Base-by-base conservation (phyloP, 2,113 vertebrate genomes). In the Mesitornis unicolor region DNA sequence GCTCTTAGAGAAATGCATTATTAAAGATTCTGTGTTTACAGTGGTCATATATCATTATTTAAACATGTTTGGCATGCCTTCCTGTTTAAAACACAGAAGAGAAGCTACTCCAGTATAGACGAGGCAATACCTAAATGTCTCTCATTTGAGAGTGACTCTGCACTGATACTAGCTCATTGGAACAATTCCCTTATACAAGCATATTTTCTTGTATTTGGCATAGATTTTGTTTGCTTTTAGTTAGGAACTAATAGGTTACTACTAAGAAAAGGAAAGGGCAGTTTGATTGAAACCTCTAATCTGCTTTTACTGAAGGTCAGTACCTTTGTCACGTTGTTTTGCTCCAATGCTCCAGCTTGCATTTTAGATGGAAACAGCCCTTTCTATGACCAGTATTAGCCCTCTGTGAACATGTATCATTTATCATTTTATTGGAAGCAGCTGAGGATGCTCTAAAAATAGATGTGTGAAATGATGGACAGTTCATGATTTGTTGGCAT, bases 401-500 rank as follows among this genome's bases (percentile, higher is more conserved):
- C 90, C 33, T 96, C 75, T 93, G 90, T 96, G 90, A 91, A 48
- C 87, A 86, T 60, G 67, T 94, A 96, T 97, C 91, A 78, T 78
- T 97, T 96, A 86, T 95, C 95, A 94, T 95, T 96, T 98, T 94
- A 97, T 97, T 97, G 97, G 97, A 96, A 80, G 65, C 96, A 97
- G 97, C 97, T 98, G 96, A 97, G 95, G 76, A 84, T 92, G 48
- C 45, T 96, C 98, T 98, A 98, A 98, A 98, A 98, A 98, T 98
- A 98, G 98, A 97, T 95, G 65, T 95, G 56, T 47, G 87, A 87
- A 93, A 97, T 95, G 89, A 97, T 94, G 95, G 95, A 84, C 94
- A 97, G 85, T 95, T 97, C 81, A 64, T 97, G 96, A 95, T 96
- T 96, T 94, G 96, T 97, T 97, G 97, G 97, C 92, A 89, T 95